These are phyloP conservation scores for Ditylenchus weischeri DNA, from an alignment of 2,888 invertebrate genomes.

Conservation along the genomic window DNA sequence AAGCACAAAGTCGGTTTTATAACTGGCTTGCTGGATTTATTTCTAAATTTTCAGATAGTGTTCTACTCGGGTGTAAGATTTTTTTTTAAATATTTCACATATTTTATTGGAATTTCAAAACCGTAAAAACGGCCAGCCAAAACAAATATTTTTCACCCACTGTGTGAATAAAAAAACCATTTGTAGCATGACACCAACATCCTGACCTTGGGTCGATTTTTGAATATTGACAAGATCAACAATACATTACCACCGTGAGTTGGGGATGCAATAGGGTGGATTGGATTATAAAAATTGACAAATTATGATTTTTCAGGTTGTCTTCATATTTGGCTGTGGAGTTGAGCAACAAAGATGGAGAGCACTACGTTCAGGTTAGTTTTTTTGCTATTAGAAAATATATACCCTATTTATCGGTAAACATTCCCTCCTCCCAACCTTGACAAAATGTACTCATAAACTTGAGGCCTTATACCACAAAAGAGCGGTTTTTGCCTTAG, in stretches of 20 bases:
- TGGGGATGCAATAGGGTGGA: too few species aligned
- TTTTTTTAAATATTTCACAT: background rate
- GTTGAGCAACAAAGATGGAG: constrained; percentile 22
- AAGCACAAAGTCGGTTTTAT: constrained; percentile 22
- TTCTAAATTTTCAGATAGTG: constrained; percentile 5
- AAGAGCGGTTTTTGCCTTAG: too few species aligned
- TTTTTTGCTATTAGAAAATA: background rate
- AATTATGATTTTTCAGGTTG: too few species aligned
- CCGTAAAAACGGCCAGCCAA: too few species aligned
- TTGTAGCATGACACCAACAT: constrained; percentile 35
- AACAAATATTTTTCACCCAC: too few species aligned
- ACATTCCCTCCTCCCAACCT: too few species aligned
- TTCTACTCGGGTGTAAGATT: constrained; percentile 32
- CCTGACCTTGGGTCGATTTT: constrained; percentile 28
- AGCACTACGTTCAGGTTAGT: constrained; percentile 23
- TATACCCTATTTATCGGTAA: too few species aligned
- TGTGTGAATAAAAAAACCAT: too few species aligned
- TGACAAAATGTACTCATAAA: too few species aligned
- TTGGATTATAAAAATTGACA: too few species aligned
- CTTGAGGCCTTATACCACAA: too few species aligned
- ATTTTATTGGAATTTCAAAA: too few species aligned
- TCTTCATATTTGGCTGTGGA: constrained; percentile 30
- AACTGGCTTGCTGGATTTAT: background rate
- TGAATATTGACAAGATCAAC: constrained; percentile 23
- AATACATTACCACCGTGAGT: constrained; percentile 19